Evolutionary conservation across 2,797 vertebrate genomes (phyloP), one percentile per base, ranked within the genome.

Genomic region (Euthynnus affinis): DNA sequence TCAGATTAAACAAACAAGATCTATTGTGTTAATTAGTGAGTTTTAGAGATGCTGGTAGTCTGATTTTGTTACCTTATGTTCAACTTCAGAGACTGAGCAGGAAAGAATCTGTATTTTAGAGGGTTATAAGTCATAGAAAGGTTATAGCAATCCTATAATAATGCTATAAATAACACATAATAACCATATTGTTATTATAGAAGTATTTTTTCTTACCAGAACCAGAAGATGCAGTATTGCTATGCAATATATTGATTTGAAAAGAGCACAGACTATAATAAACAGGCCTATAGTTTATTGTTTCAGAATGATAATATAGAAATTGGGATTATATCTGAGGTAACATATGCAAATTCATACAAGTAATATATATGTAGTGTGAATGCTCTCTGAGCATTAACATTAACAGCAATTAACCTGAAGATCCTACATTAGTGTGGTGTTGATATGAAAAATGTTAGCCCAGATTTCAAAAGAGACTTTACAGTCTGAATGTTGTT

Each of bases 391-490:
- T 51, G 17, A 32, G 9, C 9, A 37, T 71, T 25, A 44, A 58
- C 17, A 17, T 23, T n/a, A 20, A 49, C n/a, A 57, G 7, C 15
- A 46, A 49, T 57, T 34, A 17, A 53, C 37, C 34, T 15, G 15
- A 34, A 27, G 4, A 17, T 6, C 6, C 25, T 14, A 14, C 15
- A 5, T 5, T 44, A n/a, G n/a, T 55, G 27, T 48, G 27, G 32
- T 32, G 7, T 53, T 32, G 32, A 20, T 17, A 23, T 32, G 18
- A 40, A 52, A 34, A 34, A 42, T 23, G 27, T 34, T 20, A 25
- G n/a, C 4, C 15, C 57, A 52, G 40, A 65, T 74, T 55, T 61
- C 27, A 40, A 14, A 25, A 46, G 48, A 69, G 49, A 59, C 27
- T 18, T 18, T 1, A 9, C 12, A 12, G 29, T 48, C 25, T 44